A percentile compares a stretch with the other conserved stretches of the same genome.
These are phyloP conservation scores for Pollicipes pollicipes DNA, from an alignment of 1,140 invertebrate species.

Conservation along the genomic window DNA sequence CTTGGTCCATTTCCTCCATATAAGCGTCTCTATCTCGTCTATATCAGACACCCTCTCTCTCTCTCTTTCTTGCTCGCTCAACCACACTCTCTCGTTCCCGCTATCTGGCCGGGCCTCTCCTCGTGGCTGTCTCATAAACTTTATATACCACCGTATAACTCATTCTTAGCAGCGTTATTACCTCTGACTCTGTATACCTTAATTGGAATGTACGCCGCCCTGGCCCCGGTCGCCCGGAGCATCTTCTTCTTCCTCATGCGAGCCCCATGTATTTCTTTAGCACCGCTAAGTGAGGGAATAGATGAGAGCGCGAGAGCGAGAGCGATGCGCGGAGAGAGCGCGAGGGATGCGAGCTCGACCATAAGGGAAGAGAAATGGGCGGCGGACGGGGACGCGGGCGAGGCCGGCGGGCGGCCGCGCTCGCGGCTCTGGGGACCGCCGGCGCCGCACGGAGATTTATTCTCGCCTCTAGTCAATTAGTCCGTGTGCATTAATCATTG, in stretches of 20 bases:
- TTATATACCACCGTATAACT: slow-evolving; percentile 2
- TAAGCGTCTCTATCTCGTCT: not conserved
- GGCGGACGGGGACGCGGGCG: too few species aligned
- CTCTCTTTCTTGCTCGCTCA: too few species aligned
- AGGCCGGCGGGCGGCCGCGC: too few species aligned
- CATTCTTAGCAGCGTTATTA: not conserved
- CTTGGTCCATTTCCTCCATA: not conserved
- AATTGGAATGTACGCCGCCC: not conserved
- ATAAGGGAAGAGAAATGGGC: not conserved
- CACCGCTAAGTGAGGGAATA: too few species aligned
- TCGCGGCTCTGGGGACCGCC: not conserved
- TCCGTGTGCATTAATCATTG: not conserved
- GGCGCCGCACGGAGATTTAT: not conserved
- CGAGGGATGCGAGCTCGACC: not conserved
- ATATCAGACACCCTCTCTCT: not conserved
- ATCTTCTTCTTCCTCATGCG: not conserved
- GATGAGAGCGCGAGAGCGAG: not conserved
- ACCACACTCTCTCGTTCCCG: too few species aligned
- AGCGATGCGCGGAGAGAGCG: not conserved
- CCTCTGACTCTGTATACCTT: not conserved
- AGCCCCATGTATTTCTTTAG: too few species aligned
- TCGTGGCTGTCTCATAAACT: not conserved
- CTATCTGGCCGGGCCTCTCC: not conserved
- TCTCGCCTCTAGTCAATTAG: not conserved
- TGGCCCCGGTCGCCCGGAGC: too few species aligned